These are phyloP conservation scores for Nasonia giraulti DNA, from an alignment of 1,140 invertebrate species.

Conservation along the genomic window DNA sequence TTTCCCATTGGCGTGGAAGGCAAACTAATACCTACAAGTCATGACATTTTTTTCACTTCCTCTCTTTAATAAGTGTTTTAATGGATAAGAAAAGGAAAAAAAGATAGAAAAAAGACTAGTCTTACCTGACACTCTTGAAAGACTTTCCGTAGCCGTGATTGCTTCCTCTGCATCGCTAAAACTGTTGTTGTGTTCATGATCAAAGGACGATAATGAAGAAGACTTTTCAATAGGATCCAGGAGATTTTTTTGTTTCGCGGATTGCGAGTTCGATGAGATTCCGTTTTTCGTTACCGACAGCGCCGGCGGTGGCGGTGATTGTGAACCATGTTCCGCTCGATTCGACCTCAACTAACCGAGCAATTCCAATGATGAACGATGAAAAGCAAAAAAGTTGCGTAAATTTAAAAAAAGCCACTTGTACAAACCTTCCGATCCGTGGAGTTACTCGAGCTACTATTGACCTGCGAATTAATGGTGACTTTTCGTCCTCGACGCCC, in stretches of 20 bases:
- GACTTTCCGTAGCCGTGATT: slow-evolving; percentile 66
- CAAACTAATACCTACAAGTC: slow-evolving; percentile 61
- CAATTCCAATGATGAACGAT: background rate
- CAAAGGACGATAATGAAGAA: slow-evolving; percentile 62
- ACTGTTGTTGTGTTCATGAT: slow-evolving; percentile 68
- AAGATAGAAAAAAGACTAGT: background rate
- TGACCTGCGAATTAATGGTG: slow-evolving; percentile 63
- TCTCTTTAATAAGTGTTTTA: too few relatives aligned
- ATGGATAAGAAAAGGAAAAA: background rate
- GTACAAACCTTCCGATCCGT: slow-evolving; percentile 65
- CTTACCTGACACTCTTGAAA: slow-evolving; percentile 65
- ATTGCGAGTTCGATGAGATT: slow-evolving; percentile 63
- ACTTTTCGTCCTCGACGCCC: slow-evolving; percentile 69
- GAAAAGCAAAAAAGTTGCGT: background rate
- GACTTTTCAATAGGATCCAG: slow-evolving; percentile 51
- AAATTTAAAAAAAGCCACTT: slow-evolving; percentile 28
- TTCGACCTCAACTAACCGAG: slow-evolving; percentile 50
- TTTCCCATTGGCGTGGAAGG: slow-evolving; percentile 67
- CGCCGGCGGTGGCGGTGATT: slow-evolving; percentile 55
- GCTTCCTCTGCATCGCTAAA: slow-evolving; percentile 72
- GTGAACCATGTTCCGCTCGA: slow-evolving; percentile 60
- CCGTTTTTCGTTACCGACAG: slow-evolving; percentile 68
- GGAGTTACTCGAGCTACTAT: slow-evolving; percentile 61
- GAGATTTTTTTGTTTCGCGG: slow-evolving; percentile 59
- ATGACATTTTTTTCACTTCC: background rate